Percentiles rank a stretch among this genome's conserved stretches.
Conservation (phyloP, 2,113 vertebrate species). For the Epinephelus lanceolatus region DNA sequence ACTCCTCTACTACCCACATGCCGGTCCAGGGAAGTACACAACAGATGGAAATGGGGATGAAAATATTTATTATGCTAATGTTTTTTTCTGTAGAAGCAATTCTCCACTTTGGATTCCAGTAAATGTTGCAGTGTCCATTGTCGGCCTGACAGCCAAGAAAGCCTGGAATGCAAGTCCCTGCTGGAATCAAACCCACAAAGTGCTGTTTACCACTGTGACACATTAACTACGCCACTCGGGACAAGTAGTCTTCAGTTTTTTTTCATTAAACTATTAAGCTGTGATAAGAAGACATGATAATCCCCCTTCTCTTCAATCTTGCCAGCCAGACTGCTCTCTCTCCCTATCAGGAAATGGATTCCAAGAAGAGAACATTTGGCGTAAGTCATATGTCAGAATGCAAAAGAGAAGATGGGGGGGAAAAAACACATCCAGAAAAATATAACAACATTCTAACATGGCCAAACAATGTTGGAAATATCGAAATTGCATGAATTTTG, state of each 20-base stretch:
- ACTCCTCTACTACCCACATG: constrained; percentile 30
- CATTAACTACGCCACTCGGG: constrained; percentile 58
- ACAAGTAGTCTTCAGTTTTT: constrained; percentile 43
- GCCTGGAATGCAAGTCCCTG: constrained; percentile 34
- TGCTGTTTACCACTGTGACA: constrained; percentile 59
- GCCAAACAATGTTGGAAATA: constrained; percentile 19
- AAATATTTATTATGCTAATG: constrained; percentile 42
- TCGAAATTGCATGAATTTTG: constrained; percentile 14
- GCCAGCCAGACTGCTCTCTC: constrained; percentile 31
- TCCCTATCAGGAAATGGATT: constrained; percentile 13
- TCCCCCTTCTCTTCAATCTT: constrained; percentile 37
- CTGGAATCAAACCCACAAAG: constrained; percentile 55
- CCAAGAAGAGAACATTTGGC: constrained; percentile 56
- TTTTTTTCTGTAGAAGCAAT: constrained; percentile 4
- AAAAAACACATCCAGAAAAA: not conserved
- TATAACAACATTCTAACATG: constrained; percentile 13
- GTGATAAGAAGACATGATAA: constrained; percentile 45
- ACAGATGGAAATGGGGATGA: constrained; percentile 45
- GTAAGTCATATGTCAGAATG: constrained; percentile 46
- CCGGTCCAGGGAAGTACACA: constrained; percentile 37
- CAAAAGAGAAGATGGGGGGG: not conserved
- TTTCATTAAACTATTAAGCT: constrained; percentile 61
- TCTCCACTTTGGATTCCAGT: constrained; percentile 40
- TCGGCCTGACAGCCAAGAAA: constrained; percentile 51
- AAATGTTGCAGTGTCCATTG: constrained; percentile 43